Conservation (phyloP, 2,888 invertebrate species). For the Troilus luridus region DNA sequence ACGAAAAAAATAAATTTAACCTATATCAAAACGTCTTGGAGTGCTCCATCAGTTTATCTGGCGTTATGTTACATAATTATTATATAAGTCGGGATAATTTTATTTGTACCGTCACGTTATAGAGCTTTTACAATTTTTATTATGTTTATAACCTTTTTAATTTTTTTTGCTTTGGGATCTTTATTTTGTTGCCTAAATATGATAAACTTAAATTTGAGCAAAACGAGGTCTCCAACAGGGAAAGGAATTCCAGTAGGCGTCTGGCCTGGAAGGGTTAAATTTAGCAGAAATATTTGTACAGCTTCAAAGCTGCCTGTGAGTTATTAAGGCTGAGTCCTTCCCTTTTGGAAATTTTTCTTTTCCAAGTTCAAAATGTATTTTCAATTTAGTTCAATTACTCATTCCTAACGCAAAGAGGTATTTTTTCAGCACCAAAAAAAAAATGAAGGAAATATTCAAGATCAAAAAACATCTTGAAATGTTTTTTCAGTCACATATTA, state of each 20-base stretch:
- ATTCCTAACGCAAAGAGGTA: background rate
- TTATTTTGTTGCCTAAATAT: background rate
- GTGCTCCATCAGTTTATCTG: too few species aligned
- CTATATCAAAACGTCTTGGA: too few species aligned
- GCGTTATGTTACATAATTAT: too few species aligned
- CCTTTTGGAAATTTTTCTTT: background rate
- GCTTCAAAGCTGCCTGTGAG: background rate
- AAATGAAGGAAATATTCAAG: background rate
- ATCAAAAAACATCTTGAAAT: too few species aligned
- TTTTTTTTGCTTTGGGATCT: background rate
- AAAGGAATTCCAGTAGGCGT: background rate
- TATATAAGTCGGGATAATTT: too few species aligned
- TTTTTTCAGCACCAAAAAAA: background rate
- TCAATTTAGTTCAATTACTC: background rate
- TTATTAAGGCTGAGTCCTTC: background rate
- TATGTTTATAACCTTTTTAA: background rate
- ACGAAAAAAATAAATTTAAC: too few species aligned
- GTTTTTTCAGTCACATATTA: too few species aligned
- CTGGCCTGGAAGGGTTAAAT: background rate
- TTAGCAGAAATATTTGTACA: slow-evolving; percentile 34
- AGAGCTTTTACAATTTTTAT: background rate
- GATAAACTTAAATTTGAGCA: background rate
- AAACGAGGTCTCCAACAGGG: background rate
- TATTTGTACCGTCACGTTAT: too few species aligned
- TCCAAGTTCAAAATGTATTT: background rate